Evolutionary conservation across 2,797 vertebrate genomes (phyloP).

Genomic region (Notoglanidium macrostoma): DNA sequence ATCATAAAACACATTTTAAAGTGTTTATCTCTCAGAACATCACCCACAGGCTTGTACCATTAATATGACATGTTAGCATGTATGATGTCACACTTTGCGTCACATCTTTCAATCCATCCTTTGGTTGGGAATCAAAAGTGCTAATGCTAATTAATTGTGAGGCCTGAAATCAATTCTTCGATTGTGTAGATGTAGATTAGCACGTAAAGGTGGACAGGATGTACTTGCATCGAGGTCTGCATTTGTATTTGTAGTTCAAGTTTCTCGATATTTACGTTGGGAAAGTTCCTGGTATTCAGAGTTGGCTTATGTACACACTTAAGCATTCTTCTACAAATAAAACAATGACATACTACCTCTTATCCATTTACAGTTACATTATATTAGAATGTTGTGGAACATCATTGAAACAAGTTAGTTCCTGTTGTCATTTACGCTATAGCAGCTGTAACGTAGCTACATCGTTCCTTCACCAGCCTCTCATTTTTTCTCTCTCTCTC

Average conservation of each 20-base stretch:
- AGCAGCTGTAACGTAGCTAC: background rate
- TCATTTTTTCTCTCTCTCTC: too few relatives aligned
- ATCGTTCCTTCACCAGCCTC: too few relatives aligned
- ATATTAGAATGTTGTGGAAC: background rate
- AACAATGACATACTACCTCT: too few relatives aligned
- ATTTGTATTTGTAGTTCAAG: background rate
- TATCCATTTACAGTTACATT: background rate
- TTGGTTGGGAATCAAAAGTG: background rate
- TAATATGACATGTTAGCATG: too few relatives aligned
- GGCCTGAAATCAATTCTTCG: background rate
- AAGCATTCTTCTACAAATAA: background rate
- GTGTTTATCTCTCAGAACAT: background rate
- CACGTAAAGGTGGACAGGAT: background rate
- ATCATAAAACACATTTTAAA: background rate
- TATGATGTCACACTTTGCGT: background rate
- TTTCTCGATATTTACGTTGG: background rate
- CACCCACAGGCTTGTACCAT: background rate
- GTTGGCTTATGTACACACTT: background rate
- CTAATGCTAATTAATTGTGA: background rate
- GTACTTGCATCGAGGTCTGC: background rate
- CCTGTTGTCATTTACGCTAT: background rate
- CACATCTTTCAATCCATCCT: background rate
- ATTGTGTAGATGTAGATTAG: background rate
- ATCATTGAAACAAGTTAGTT: background rate
- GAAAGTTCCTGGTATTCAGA: background rate